Base-by-base conservation (phyloP, 2,113 vertebrate species). In the Excalfactoria chinensis region DNA sequence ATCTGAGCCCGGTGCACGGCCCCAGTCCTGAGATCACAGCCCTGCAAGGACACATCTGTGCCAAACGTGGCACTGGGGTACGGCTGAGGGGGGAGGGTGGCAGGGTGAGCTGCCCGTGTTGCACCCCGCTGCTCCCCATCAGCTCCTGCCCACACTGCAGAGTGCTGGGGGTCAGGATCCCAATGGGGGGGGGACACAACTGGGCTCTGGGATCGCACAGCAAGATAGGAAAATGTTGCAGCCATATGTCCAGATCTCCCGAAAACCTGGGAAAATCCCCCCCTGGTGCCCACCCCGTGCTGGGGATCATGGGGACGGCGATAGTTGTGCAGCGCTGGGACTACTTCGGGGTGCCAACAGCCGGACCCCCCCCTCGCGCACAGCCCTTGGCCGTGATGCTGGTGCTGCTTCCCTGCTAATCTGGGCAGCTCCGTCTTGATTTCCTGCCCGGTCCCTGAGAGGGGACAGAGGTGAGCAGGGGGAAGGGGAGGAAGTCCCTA, bases 1-100 rank as follows among this genome's bases (percentile, higher is more conserved):
- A 58, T 58, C 85, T 37, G 0, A 0, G 67, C 15, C 3, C 1
- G 43, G 18, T 28, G 2, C 21, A 3, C 18, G 0, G 0, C 23
- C 67, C 43, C 66, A 5, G 28, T 25, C 3, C 71, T 1, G 0
- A 66, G 53, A 41, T 23, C 58, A 5, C 28, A 35, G 22, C 28
- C 13, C 58, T 48, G 53, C 25, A 3, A 41, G 44, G 58, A 66
- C 3, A 30, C 11, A 41, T 32, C 46, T 12, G 67, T 35, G 60
- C 55, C 17, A 41, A 62, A 62, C 9, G 60, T 40, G 60, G 35
- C 10, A 16, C 35, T 26, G 60, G 23, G 23, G 35, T 35, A 35
- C 23, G 15, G 60, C 35, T 4, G 35, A 62, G 60, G 35, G 59
- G 35, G 26, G 35, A 26, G 35, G 60, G 60, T 10, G 16, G 37